Conservation (phyloP, 2,888 invertebrate species). For the Encarsia formosa region DNA sequence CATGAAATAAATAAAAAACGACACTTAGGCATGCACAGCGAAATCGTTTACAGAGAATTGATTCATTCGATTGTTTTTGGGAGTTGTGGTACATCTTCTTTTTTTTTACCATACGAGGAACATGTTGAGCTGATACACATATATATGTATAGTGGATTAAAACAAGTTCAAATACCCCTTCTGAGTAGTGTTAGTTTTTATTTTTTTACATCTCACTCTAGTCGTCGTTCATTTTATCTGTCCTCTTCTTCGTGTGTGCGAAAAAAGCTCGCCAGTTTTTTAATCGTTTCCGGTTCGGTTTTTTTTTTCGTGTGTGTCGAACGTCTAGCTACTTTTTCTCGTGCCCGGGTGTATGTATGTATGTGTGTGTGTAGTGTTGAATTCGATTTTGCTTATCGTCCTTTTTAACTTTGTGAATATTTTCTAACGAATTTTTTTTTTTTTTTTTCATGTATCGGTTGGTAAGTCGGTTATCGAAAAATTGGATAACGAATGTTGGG, state of each 20-base stretch:
- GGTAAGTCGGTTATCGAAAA: neutral
- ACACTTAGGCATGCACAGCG: slow-evolving; percentile 28
- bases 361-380: neutral
- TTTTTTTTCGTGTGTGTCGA: no score
- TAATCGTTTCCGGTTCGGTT: no score
- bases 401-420: neutral
- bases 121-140: slow-evolving; percentile 27
- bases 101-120: slow-evolving; percentile 37
- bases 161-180: no score
- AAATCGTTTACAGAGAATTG: slow-evolving; percentile 40
- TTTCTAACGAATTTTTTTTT: neutral
- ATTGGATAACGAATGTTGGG: slow-evolving; percentile 4
- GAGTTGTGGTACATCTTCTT: slow-evolving; percentile 38
- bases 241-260: no score
- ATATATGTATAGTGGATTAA: no score
- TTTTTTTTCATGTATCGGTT: neutral
- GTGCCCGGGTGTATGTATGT: neutral
- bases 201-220: no score
- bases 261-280: no score
- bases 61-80: slow-evolving; percentile 41
- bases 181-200: no score
- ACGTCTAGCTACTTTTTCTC: no score
- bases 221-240: no score
- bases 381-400: no score
- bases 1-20: neutral